These are phyloP conservation scores for Mustela lutreola DNA, from an alignment of 2,113 vertebrate genomes.

Conservation along the genomic window DNA sequence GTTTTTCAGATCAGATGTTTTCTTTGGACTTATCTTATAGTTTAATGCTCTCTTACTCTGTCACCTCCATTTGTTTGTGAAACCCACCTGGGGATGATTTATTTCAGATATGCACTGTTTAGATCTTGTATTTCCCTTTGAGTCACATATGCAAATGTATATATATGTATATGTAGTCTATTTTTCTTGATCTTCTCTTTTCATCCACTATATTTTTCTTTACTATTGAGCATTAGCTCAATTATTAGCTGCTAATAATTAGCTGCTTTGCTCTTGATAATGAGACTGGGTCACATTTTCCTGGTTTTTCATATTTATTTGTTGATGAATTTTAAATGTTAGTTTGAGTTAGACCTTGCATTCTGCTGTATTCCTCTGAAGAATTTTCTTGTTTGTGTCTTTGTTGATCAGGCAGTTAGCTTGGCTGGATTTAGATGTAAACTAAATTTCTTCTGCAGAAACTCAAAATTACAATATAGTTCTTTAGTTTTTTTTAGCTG, in stretches of 20 bases:
- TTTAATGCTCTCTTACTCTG: not conserved
- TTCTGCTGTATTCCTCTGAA: not conserved
- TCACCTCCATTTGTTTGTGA: not conserved
- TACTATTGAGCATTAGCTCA: not conserved
- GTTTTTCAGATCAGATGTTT: not conserved
- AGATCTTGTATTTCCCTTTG: not conserved
- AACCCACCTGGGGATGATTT: not conserved
- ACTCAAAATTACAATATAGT: not conserved
- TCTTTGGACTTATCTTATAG: not conserved
- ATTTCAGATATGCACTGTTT: not conserved
- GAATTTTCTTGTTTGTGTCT: not conserved
- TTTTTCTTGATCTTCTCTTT: not conserved
- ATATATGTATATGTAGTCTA: not conserved
- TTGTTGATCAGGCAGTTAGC: not conserved
- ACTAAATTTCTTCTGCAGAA: not conserved
- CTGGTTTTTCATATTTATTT: not conserved
- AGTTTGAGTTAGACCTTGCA: not conserved
- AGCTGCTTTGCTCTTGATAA: not conserved
- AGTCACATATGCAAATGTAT: not conserved
- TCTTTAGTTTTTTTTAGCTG: not conserved
- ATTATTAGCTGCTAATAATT: too few relatives aligned
- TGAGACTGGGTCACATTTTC: not conserved
- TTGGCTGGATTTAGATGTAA: not conserved
- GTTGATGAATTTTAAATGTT: slow-evolving; percentile 10
- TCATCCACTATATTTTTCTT: not conserved